These are phyloP conservation scores for Cryptus viduatorius DNA, from an alignment of 2,888 invertebrate genomes.

Conservation along the genomic window DNA sequence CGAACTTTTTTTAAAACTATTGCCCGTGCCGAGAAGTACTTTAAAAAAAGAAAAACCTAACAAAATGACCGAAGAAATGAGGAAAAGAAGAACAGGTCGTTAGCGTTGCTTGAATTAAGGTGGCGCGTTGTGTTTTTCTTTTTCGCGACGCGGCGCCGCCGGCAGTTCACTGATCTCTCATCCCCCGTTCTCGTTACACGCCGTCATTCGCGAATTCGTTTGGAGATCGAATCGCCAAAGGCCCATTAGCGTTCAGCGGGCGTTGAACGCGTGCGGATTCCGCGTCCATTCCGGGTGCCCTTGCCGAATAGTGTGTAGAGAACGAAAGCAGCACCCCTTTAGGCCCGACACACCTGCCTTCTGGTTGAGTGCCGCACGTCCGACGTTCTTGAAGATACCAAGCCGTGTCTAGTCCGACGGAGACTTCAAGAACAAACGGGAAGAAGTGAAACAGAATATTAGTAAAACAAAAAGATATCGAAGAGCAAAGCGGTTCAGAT, in stretches of 20 bases:
- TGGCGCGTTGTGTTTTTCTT: conserved; percentile 5
- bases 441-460: neutral
- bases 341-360: conserved; percentile 60
- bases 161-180: conserved; percentile 47
- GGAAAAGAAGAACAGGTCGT: conserved; percentile 9
- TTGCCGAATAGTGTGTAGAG: conserved; percentile 16
- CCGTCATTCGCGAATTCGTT: conserved; percentile 53
- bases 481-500: conserved; percentile 21
- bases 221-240: conserved; percentile 56
- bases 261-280: conserved; percentile 61
- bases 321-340: conserved; percentile 45
- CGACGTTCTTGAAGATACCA: conserved; percentile 28
- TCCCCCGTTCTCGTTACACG: conserved; percentile 6
- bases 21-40: too few relatives aligned
- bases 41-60: neutral
- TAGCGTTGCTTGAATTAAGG: conserved; percentile 42
- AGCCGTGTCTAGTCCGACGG: conserved; percentile 46
- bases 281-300: conserved; percentile 51
- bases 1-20: too few relatives aligned
- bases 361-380: conserved; percentile 46
- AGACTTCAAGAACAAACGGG: neutral
- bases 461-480: conserved; percentile 3
- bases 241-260: conserved; percentile 54
- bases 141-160: conserved; percentile 7
- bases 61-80: neutral